A percentile compares a stretch with the other conserved stretches of the same genome.
Evolutionary conservation across 2,888 invertebrate genomes (phyloP).

Genomic region (Branchipolynoe longqiensis): DNA sequence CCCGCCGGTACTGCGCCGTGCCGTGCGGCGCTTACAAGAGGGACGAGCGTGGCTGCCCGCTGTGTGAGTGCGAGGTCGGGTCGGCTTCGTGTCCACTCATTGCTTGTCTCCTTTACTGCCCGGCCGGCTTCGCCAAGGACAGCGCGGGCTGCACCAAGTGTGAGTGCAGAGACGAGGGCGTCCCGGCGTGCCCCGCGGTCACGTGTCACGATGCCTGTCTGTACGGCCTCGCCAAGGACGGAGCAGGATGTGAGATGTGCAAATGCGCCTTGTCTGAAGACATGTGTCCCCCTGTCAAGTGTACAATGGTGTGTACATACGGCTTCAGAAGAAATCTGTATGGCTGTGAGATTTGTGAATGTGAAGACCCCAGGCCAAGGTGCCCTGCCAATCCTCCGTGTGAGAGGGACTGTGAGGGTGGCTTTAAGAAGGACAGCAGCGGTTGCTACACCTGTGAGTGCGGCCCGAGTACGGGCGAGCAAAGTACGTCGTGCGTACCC

Average conservation of each 20-base stretch:
- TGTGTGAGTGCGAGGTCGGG: slow-evolving; percentile 10
- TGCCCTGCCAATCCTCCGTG: slow-evolving; percentile 61
- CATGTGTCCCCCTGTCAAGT: not conserved
- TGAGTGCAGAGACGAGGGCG: not conserved
- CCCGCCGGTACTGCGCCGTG: not conserved
- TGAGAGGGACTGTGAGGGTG: slow-evolving; percentile 61
- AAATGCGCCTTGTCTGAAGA: not conserved
- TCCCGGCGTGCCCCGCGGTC: not conserved
- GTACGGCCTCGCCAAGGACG: slow-evolving; percentile 19
- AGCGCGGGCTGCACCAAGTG: slow-evolving; percentile 42
- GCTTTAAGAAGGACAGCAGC: slow-evolving; percentile 61
- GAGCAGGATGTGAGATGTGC: slow-evolving; percentile 24
- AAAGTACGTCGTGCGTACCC: not conserved
- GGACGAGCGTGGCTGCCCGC: slow-evolving; percentile 38
- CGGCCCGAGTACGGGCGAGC: not conserved
- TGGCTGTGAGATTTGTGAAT: slow-evolving; percentile 51
- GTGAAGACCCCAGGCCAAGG: not conserved
- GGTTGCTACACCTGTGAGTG: slow-evolving; percentile 65
- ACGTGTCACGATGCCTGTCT: slow-evolving; percentile 3
- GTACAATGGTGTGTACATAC: not conserved
- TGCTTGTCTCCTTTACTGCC: slow-evolving; percentile 50
- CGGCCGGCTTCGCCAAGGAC: slow-evolving; percentile 54
- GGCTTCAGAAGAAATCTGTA: slow-evolving; percentile 9
- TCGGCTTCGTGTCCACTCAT: slow-evolving; percentile 19
- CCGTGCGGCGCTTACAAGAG: slow-evolving; percentile 50